Percentiles rank a stretch among this genome's conserved stretches.
Evolutionary conservation across 2,113 vertebrate species (phyloP).

Genomic region (Bufo gargarizans): DNA sequence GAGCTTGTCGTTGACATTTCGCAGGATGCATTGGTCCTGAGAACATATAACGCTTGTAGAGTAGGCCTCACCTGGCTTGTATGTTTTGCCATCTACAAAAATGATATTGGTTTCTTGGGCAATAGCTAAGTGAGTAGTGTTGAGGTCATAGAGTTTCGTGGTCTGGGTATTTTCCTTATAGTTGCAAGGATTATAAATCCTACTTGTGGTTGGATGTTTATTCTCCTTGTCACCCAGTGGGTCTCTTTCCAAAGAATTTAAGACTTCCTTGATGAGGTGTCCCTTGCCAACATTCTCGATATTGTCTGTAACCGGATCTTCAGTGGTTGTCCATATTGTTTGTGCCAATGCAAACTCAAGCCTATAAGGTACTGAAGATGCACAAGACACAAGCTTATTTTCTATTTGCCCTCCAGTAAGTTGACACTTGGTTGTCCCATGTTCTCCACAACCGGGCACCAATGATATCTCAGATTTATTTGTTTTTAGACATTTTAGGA

Average conservation of each 20-base stretch:
- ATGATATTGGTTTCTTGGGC: background rate
- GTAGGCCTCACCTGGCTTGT: background rate
- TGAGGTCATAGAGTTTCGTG: background rate
- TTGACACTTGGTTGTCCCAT: background rate
- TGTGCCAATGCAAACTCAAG: background rate
- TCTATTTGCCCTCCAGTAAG: background rate
- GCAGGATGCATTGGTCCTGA: background rate
- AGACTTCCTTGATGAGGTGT: background rate
- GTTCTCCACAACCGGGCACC: background rate
- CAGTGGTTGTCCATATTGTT: background rate
- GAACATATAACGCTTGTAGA: background rate
- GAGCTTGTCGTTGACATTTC: background rate
- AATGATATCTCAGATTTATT: background rate
- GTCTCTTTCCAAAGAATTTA: background rate
- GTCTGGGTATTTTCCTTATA: background rate
- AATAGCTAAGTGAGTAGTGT: background rate
- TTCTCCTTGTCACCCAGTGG: background rate
- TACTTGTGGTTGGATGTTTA: background rate
- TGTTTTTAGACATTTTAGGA: background rate
- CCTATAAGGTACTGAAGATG: background rate
- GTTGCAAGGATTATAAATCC: slow-evolving; percentile 13
- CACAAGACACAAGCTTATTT: background rate
- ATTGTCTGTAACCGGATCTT: background rate
- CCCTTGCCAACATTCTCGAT: background rate
- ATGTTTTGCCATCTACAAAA: background rate